Evolutionary conservation across 2,888 invertebrate genomes (phyloP).

Genomic region (Macrosoma leucophasiata): DNA sequence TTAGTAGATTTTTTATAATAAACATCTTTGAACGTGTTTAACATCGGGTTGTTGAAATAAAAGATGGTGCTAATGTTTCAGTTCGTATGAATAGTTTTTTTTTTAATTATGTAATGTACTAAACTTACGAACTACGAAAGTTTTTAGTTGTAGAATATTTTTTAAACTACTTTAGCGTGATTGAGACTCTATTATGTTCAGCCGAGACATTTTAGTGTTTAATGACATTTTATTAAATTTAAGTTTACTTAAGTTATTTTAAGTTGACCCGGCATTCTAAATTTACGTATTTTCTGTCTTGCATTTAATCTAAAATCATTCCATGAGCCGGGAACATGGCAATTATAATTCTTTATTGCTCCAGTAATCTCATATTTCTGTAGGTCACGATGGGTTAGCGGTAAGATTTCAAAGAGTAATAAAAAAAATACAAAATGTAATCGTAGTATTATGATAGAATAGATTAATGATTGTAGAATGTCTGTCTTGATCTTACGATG

Average conservation of each 20-base stretch:
- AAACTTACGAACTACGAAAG: conserved; percentile 11
- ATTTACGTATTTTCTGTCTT: conserved; percentile 27
- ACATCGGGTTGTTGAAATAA: too few species aligned
- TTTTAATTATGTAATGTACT: conserved; percentile 22
- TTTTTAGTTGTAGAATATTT: conserved; percentile 4
- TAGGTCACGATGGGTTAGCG: conserved; percentile 53
- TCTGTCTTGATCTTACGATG: conserved; percentile 8
- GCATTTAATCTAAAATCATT: conserved; percentile 49
- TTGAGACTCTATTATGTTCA: conserved; percentile 8
- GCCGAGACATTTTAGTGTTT: conserved; percentile 5
- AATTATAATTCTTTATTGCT: conserved; percentile 35
- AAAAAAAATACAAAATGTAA: conserved; percentile 13
- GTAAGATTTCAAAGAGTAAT: conserved; percentile 31
- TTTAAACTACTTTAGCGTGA: conserved; percentile 11
- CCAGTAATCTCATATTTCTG: conserved; percentile 58
- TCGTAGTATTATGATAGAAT: too few species aligned
- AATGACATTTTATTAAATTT: conserved; percentile 2
- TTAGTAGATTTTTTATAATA: too few species aligned
- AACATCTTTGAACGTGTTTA: too few species aligned
- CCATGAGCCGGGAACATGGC: conserved; percentile 58
- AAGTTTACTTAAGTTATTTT: conserved; percentile 19
- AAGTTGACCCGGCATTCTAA: conserved; percentile 13
- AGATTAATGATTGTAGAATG: conserved; percentile 4
- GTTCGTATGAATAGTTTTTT: conserved; percentile 25
- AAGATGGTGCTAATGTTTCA: conserved; percentile 34